Evolutionary conservation across 2,888 invertebrate species (phyloP).

Genomic region (Agriopis marginaria): DNA sequence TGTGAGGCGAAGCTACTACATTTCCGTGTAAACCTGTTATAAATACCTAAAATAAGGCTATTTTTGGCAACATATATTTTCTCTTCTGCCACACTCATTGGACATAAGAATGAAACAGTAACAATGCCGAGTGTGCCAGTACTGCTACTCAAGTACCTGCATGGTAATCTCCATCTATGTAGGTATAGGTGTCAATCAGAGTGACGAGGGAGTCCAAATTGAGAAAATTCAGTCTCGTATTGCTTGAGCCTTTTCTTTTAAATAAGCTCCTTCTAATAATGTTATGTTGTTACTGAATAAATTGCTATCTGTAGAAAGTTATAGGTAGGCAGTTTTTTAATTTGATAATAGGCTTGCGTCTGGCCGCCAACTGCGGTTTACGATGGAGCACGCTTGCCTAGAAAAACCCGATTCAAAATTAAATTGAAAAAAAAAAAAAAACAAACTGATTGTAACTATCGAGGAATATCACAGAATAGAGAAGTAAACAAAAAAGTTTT

Average conservation of each 20-base stretch:
- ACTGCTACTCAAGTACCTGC: neutral
- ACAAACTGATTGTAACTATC: no score
- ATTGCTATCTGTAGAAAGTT: neutral
- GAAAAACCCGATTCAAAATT: no score
- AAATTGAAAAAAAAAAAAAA: no score
- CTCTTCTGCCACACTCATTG: neutral
- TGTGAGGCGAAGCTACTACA: no score
- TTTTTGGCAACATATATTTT: neutral
- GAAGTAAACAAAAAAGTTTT: no score
- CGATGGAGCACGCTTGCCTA: no score
- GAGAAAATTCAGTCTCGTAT: neutral
- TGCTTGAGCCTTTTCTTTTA: neutral
- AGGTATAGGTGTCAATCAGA: slow-evolving; percentile 3
- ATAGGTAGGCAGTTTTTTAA: no score
- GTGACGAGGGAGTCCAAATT: slow-evolving; percentile 15
- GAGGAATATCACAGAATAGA: no score
- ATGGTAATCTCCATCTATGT: neutral
- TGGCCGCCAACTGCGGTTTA: no score
- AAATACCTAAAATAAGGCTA: neutral
- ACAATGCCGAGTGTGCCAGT: neutral
- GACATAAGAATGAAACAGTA: neutral
- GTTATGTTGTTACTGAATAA: neutral
- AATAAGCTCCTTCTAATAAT: neutral
- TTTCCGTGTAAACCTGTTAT: no score
- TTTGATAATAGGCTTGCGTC: no score